Conservation (phyloP, 2,888 invertebrate species). For the Timema cristinae region DNA sequence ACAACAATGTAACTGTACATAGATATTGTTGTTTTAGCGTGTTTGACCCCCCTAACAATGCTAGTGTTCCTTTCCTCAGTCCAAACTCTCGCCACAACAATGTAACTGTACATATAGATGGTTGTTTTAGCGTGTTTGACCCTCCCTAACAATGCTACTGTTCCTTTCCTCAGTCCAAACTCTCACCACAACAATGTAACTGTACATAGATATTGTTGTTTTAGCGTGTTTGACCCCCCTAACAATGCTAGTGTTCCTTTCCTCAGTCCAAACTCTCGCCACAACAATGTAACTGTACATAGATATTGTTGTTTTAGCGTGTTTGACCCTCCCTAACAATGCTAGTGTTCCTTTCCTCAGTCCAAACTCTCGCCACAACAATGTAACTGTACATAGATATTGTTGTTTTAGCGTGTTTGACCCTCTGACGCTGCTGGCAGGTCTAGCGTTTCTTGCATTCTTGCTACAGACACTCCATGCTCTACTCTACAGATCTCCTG, state of each 20-base stretch:
- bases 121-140: conserved; percentile 39
- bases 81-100: no score
- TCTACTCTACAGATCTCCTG: conserved; percentile 33
- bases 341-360: conserved; percentile 31
- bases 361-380: no score
- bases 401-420: conserved; percentile 39
- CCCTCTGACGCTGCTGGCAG: conserved; percentile 44
- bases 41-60: no score
- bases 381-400: no score
- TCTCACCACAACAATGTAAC: no score
- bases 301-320: conserved; percentile 29
- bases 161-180: no score
- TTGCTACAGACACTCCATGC: conserved; percentile 42
- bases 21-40: no score
- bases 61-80: conserved; percentile 31
- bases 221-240: conserved; percentile 44
- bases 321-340: conserved; percentile 45
- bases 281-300: no score
- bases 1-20: no score
- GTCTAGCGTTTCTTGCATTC: conserved; percentile 45
- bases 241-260: conserved; percentile 38
- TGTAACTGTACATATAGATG: no score
- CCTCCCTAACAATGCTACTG: conserved; percentile 43
- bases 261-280: no score
- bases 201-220: conserved; percentile 12